Evolutionary conservation across 2,797 vertebrate species (phyloP), one percentile per base, ranked within the genome.

Genomic region (Sebastes wilsoni): DNA sequence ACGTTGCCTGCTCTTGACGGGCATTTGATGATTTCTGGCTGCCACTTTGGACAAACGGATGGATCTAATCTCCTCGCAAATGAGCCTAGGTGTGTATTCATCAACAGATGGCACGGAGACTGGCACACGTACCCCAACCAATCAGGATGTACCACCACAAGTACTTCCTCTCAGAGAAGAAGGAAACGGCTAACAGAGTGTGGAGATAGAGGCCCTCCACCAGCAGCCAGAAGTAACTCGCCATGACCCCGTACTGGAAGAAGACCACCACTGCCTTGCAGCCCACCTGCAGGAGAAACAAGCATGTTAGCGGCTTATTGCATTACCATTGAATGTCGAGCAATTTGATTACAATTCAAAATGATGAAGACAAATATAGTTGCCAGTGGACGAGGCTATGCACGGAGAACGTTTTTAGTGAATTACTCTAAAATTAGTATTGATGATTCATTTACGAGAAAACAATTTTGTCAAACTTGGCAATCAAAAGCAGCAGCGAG

Each of bases 101-200:
- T 68, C 9, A 23, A 67, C 30, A 64, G 36, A 18, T 58, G 66
- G 38, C 14, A 36, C 5, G 46, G 52, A 32, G 32, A 9, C 34
- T 61, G 34, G 55, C 62, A 90, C 62, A 90, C 97, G 0, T 96
- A 99, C 98, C 98, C 98, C 98, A 99, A 77, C 98, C 98, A 79
- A 99, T 97, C 85, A 99, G 80, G 91, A 99, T 98, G 95, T 99
- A 99, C 96, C 98, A 97, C 98, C 98, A 99, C 91, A 99, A 99
- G 94, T 99, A 99, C 72, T 98, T 99, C 95, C 95, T 97, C 94
- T 99, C 97, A 0, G 98, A 99, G 95, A 99, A 99, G 95, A 99
- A 99, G 88, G 98, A 99, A 79, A 99, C 95, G 0, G 97, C 97
- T 6, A 99, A 88, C 69, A 99, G 95, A 4, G 97, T 97, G 81